Conservation (phyloP, 2,888 invertebrate genomes). For the Philaethria dido region DNA sequence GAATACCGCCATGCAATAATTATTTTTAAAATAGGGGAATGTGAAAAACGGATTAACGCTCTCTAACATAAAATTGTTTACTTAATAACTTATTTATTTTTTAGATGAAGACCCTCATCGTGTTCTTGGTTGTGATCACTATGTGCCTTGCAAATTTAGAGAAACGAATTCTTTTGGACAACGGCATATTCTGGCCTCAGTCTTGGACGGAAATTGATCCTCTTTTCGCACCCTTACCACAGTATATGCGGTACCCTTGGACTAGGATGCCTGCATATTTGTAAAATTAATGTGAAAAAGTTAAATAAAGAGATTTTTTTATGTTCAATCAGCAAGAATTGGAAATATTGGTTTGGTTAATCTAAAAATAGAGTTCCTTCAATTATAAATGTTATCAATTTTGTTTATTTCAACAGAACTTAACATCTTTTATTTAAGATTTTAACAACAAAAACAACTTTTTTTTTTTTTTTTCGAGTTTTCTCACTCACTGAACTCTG, state of each 20-base stretch:
- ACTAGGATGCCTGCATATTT: neutral
- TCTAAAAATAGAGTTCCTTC: neutral
- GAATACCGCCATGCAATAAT: too few species aligned
- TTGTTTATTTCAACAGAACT: too few species aligned
- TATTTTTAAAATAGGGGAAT: too few species aligned
- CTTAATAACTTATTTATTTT: neutral
- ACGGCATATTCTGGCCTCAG: neutral
- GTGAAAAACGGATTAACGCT: too few species aligned
- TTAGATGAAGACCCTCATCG: neutral
- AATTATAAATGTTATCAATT: too few species aligned
- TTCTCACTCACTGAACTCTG: too few species aligned
- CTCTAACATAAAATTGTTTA: too few species aligned
- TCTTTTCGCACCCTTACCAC: neutral
- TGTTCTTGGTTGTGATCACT: neutral
- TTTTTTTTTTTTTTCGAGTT: too few species aligned
- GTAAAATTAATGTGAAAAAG: neutral
- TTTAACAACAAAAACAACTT: too few species aligned
- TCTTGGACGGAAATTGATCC: constrained; percentile 1
- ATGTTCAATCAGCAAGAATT: too few species aligned
- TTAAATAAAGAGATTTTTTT: neutral
- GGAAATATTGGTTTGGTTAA: too few species aligned
- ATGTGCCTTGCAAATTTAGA: neutral
- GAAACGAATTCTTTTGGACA: neutral
- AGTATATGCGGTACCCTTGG: constrained; percentile 3
- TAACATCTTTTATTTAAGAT: too few species aligned